phyloP scores from a whole-genome alignment of 1,140 invertebrate species.

The Polypedilum vanderplanki region DNA sequence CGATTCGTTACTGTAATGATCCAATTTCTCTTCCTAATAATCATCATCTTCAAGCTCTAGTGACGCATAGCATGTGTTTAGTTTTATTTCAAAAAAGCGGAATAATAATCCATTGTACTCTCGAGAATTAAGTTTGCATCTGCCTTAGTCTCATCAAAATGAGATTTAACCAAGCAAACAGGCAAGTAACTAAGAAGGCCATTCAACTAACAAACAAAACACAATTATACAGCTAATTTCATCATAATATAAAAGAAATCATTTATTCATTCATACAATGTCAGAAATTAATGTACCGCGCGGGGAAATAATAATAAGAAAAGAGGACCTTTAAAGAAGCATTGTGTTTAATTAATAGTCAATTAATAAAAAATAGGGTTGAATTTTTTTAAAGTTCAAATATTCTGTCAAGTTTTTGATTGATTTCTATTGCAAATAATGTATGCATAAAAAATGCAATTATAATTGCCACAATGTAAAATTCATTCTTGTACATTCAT shows the following conservation, averaged over 20 bases:
- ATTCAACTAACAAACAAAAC: neutral
- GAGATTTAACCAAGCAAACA: neutral
- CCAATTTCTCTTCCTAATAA: constrained; percentile 10
- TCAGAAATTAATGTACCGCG: neutral
- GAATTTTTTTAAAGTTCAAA: neutral
- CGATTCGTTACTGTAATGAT: constrained; percentile 27
- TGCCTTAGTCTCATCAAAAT: constrained; percentile 1
- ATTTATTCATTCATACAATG: constrained; percentile 8
- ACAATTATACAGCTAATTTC: constrained; percentile 24
- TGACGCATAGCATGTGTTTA: constrained; percentile 27
- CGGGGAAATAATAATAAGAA: too few species aligned
- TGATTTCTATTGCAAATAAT: too few species aligned
- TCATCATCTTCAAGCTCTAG: neutral
- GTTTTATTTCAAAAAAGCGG: neutral
- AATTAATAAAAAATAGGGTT: neutral
- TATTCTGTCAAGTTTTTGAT: too few species aligned
- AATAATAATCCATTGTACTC: neutral
- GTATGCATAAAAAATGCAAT: too few species aligned
- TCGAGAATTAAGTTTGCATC: neutral
- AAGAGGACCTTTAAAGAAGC: neutral
- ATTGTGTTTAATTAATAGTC: constrained; percentile 20
- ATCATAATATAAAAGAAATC: neutral
- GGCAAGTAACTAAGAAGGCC: neutral
- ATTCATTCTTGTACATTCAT: too few species aligned
- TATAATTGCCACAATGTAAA: too few species aligned